These are phyloP conservation scores for Pangasius djambal DNA, from an alignment of 2,797 vertebrate species.

Conservation along the genomic window DNA sequence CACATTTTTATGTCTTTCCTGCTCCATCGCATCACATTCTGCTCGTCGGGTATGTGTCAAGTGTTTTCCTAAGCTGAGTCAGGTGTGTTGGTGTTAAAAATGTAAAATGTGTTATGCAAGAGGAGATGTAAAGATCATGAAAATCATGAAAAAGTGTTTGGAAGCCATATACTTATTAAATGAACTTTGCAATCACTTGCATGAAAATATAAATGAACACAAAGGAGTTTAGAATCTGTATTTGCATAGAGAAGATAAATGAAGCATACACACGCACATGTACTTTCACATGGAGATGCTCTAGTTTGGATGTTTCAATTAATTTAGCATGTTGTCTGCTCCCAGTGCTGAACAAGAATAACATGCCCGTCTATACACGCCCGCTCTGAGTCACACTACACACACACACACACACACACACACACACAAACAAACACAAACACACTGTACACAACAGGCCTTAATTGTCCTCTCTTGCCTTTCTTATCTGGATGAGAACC, in stretches of 20 bases:
- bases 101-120: not conserved
- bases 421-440: not conserved
- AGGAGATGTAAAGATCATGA: not conserved
- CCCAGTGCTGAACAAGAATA: conserved; percentile 1
- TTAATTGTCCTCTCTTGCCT: not conserved
- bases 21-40: not conserved
- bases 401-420: no score
- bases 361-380: conserved; percentile 4
- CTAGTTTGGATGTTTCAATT: conserved; percentile 15
- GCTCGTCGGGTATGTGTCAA: not conserved
- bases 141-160: not conserved
- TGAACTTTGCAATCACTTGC: not conserved
- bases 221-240: not conserved
- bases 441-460: not conserved
- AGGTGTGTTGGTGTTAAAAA: not conserved
- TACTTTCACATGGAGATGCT: not conserved
- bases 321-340: conserved; percentile 16
- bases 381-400: not conserved
- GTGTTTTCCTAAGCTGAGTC: not conserved
- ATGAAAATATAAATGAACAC: not conserved
- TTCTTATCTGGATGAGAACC: not conserved
- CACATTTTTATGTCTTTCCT: not conserved
- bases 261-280: not conserved
- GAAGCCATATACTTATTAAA: not conserved
- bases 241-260: not conserved